phyloP scores from a whole-genome alignment of 2,113 vertebrate genomes.

The Upupa epops region DNA sequence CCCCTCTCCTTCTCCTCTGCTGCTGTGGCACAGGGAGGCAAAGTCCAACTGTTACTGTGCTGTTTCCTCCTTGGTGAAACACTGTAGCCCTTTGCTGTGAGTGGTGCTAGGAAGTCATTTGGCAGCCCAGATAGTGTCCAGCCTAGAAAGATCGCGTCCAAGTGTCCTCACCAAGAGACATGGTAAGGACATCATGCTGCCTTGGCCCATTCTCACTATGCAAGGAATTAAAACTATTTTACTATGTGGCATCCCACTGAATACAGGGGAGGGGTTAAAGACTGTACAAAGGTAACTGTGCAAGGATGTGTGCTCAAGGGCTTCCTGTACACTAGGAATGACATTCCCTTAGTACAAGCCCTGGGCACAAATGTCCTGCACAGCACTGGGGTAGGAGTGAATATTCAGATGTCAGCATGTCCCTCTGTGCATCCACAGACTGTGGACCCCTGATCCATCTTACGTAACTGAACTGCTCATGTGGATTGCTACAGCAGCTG shows the following conservation, averaged over 20 bases:
- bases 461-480: neutral
- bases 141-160: neutral
- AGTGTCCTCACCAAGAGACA: neutral
- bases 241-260: neutral
- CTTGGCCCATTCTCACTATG: accelerated
- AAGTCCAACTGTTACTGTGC: neutral
- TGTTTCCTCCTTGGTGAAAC: neutral
- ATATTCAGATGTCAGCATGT: neutral
- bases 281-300: neutral
- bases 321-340: neutral
- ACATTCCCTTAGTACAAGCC: neutral
- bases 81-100: neutral
- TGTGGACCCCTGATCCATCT: neutral
- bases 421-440: neutral
- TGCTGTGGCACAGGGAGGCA: neutral
- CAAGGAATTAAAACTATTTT: neutral
- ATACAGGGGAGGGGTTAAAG: neutral
- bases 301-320: accelerated
- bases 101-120: neutral
- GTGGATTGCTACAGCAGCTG: neutral
- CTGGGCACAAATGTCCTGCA: neutral
- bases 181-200: neutral
- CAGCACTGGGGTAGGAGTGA: neutral
- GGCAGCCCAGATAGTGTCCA: neutral
- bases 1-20: neutral